Evolutionary conservation across 2,888 invertebrate genomes (phyloP), one percentile per base, ranked within the genome.

Genomic region (Eudasyphora cyanicolor): DNA sequence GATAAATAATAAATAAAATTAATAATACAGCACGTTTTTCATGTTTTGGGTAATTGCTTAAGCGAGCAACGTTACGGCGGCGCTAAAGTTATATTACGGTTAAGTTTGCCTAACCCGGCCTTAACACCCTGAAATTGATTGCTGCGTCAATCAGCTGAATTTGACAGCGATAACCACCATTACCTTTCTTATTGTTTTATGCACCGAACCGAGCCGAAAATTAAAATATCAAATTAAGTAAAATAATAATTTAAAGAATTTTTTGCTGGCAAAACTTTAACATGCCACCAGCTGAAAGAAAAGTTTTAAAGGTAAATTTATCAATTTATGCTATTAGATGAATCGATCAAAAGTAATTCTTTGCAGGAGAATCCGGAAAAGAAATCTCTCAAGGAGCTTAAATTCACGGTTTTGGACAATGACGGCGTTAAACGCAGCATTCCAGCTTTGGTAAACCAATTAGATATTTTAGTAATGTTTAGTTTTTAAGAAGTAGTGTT

Each of bases 401-500:
- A 71, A 7, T 85, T 87, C 51, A 73, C 60, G 12, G 17, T 82
- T 19, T 69, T 82, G 10, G 91, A 91, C 29, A 93, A 93, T 82
- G 92, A 93, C 83, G 95, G 95, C 8, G 91, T 94, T 14, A 92
- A 93, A 24, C 71, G 42, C 5, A 91, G 93, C 86, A 91, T 95
- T 67, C 93, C 95, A 85, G 95, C 96, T 71, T 92, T 96, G 93
- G 95, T 95, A 92, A 93, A 93, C 87, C 76, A 17, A 49, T 17
- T 49, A 17, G n/a, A 5, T 12, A 45, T 45, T 45, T n/a, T n/a
- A n/a, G 35, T 35, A 35, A 10, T 12, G 45, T 3, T 45, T 45
- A 8, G 45, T 45, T 45, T 45, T 45, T 3, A 45, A 45, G 5
- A 8, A n/a, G 2, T 8, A 54, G 21, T 32, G 8, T 51, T n/a